Evolutionary conservation across 2,797 vertebrate genomes (phyloP), one percentile per base, ranked within the genome.

Genomic region (Aulostomus chinensis): DNA sequence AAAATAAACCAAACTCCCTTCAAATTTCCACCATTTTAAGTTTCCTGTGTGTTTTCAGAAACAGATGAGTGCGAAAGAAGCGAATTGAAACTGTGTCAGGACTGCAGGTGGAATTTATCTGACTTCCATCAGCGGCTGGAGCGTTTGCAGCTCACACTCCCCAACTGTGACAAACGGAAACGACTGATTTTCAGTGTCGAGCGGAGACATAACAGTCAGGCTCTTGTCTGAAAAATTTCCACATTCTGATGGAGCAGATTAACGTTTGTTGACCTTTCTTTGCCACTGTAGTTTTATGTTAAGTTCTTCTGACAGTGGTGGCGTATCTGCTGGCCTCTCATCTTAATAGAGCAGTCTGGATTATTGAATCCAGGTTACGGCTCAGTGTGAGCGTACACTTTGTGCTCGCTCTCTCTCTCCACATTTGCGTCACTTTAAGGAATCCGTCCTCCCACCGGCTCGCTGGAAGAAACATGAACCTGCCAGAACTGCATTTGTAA

Each of bases 401-500:
- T 61, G 56, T 64, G 32, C 61, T 66, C 52, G 24, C 40, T 58
- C 52, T 62, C 61, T 66, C 52, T 26, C 40, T 58, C 52, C 61
- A 78, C 65, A 68, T 76, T 76, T 74, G 57, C 47, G 62, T 87
- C 76, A 71, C 67, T 81, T 80, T 83, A 78, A 82, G 61, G 78
- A 62, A 70, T 68, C 62, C 55, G 51, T 69, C 53, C 38, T 77
- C 60, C 62, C 39, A 20, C 13, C 28, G 28, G 37, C 56, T 49
- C 50, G 61, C 72, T 74, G 60, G 49, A 61, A 41, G 80, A 83
- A 87, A 89, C 58, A 43, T 30, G 48, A 84, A 83, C 67, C 78
- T 83, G 83, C 71, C 81, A 81, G 75, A 74, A 73, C 76, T 41
- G 64, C 69, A 62, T 84, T 89, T 86, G 74, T 77, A 87, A 36